Percentiles rank a stretch among this genome's conserved stretches.
Conservation (phyloP, 2,113 vertebrate species). For the Chloebia gouldiae region DNA sequence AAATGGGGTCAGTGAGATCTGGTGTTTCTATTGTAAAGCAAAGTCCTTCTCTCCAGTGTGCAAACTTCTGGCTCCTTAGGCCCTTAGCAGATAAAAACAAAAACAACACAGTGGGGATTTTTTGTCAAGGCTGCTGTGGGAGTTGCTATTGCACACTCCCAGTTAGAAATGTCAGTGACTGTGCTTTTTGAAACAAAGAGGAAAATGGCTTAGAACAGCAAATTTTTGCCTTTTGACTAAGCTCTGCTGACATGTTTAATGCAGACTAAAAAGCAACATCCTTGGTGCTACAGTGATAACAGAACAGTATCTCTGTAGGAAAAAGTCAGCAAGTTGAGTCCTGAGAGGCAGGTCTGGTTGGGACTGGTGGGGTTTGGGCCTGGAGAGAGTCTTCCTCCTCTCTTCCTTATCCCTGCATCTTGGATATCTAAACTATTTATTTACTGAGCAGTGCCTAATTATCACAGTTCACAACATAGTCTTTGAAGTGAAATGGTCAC, state of each 20-base stretch:
- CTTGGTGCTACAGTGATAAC: neutral
- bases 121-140: neutral
- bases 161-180: neutral
- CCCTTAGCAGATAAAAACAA: neutral
- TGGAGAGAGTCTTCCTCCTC: neutral
- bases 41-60: neutral
- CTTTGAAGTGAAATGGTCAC: neutral
- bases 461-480: neutral
- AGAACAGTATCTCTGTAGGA: neutral
- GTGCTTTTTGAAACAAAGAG: conserved; percentile 7
- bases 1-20: neutral
- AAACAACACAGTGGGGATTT: neutral
- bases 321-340: neutral
- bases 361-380: neutral
- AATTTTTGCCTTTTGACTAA: conserved; percentile 18
- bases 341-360: neutral
- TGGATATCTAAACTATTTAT: neutral
- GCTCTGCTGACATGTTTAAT: neutral
- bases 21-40: neutral
- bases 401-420: neutral
- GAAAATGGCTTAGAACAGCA: conserved; percentile 15
- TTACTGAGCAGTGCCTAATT: neutral
- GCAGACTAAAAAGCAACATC: neutral
- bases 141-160: neutral
- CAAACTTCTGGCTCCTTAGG: neutral